Conservation (phyloP, 2,888 invertebrate genomes). For the Hymenopus coronatus region DNA sequence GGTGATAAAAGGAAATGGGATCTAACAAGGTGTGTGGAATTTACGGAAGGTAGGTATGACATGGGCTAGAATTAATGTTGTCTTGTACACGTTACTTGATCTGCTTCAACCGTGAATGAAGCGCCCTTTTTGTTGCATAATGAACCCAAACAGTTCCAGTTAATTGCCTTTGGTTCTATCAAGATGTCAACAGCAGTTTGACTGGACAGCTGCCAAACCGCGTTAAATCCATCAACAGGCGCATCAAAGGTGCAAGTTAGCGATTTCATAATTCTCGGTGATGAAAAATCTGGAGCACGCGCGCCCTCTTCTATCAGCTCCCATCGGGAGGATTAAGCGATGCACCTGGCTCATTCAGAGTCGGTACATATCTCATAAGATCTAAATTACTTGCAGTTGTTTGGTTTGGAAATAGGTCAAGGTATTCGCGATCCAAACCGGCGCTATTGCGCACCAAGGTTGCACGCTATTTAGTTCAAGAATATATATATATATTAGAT, state of each 20-base stretch:
- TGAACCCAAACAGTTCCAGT: not conserved
- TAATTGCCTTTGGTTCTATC: constrained; percentile 11
- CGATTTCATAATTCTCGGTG: not conserved
- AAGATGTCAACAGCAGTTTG: constrained; percentile 9
- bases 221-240: not conserved
- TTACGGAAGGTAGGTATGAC: not conserved
- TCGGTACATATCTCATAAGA: too few relatives aligned
- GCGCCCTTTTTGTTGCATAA: not conserved
- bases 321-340: not conserved
- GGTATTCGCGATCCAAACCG: too few relatives aligned
- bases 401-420: too few relatives aligned
- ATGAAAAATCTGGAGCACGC: too few relatives aligned
- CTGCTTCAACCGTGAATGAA: not conserved
- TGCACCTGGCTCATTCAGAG: not conserved
- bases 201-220: not conserved
- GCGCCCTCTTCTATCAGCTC: too few relatives aligned
- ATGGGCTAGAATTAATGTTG: not conserved
- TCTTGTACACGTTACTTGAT: not conserved
- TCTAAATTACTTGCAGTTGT: too few relatives aligned
- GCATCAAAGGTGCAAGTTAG: not conserved
- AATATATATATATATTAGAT: too few relatives aligned
- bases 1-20: not conserved
- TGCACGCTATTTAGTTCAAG: too few relatives aligned
- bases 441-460: too few relatives aligned
- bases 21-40: not conserved